Evolutionary conservation across 2,113 vertebrate genomes (phyloP).

Genomic region (Brachyhypopomus occidentalis): DNA sequence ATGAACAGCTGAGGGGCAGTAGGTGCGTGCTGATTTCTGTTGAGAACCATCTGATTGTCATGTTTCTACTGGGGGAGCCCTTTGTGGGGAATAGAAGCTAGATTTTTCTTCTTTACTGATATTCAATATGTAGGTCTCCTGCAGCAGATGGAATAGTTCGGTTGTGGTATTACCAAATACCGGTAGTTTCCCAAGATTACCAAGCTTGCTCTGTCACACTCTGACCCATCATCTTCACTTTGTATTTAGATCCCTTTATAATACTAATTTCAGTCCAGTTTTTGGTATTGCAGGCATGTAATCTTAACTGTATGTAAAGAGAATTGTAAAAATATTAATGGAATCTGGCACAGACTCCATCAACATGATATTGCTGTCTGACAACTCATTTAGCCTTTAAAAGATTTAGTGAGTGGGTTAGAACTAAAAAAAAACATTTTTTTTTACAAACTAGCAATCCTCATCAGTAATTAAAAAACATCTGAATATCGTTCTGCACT

Average conservation of each 20-base stretch:
- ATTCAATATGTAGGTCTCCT: not conserved
- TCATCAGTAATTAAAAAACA: no score
- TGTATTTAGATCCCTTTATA: slow-evolving; percentile 13
- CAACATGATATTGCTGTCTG: not conserved
- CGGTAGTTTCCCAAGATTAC: slow-evolving; percentile 6
- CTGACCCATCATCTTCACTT: not conserved
- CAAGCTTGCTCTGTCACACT: not conserved
- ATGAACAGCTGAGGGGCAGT: not conserved
- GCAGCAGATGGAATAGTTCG: not conserved
- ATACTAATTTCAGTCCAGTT: not conserved
- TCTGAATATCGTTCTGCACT: no score
- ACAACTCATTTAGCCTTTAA: not conserved
- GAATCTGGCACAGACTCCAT: not conserved
- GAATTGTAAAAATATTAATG: not conserved
- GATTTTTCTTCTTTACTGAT: slow-evolving; percentile 9
- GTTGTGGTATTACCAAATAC: slow-evolving; percentile 11
- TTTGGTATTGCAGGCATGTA: not conserved
- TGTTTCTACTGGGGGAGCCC: not conserved
- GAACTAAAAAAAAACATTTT: no score
- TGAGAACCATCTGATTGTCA: slow-evolving; percentile 1
- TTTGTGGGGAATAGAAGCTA: not conserved
- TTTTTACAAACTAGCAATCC: no score
- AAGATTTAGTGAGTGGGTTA: not conserved
- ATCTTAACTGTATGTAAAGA: slow-evolving; percentile 1
- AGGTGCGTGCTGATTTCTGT: not conserved